These are phyloP conservation scores for Acleris sparsana DNA, from an alignment of 2,888 invertebrate genomes.

Conservation along the genomic window DNA sequence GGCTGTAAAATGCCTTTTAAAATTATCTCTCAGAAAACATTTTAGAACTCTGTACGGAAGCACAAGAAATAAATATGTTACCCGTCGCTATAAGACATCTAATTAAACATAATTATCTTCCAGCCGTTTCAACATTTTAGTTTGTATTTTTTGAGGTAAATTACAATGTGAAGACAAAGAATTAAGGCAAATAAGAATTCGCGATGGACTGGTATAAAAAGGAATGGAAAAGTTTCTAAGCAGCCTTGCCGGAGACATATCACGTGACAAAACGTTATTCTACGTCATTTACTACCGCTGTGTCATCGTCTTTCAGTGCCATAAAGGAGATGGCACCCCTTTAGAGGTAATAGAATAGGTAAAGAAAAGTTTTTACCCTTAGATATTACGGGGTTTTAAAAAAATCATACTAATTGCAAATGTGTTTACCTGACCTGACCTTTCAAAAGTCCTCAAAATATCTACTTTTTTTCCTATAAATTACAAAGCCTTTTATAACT, in stretches of 20 bases:
- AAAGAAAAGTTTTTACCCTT: background rate
- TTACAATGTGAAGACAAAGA: constrained; percentile 1
- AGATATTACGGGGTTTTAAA: too few species aligned
- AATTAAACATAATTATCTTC: constrained; percentile 30
- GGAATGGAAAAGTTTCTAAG: background rate
- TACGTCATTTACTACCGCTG: constrained; percentile 24
- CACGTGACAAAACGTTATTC: constrained; percentile 16
- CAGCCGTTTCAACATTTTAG: constrained; percentile 12
- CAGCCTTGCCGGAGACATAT: constrained; percentile 1
- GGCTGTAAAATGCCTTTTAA: constrained; percentile 1
- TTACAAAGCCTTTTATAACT: too few species aligned
- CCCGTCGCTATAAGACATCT: constrained; percentile 16
- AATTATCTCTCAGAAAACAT: background rate
- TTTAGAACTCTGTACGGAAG: background rate
- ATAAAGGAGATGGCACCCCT: constrained; percentile 7
- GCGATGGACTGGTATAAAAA: background rate
- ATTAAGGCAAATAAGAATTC: too few species aligned
- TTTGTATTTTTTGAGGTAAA: constrained; percentile 8
- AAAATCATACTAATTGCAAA: too few species aligned
- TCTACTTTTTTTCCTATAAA: too few species aligned
- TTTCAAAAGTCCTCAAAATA: too few species aligned
- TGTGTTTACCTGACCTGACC: too few species aligned
- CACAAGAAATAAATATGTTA: constrained; percentile 12
- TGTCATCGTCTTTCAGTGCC: constrained; percentile 15
- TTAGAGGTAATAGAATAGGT: constrained; percentile 3